phyloP scores from a whole-genome alignment of 1,140 invertebrate species.

The Atta texana region DNA sequence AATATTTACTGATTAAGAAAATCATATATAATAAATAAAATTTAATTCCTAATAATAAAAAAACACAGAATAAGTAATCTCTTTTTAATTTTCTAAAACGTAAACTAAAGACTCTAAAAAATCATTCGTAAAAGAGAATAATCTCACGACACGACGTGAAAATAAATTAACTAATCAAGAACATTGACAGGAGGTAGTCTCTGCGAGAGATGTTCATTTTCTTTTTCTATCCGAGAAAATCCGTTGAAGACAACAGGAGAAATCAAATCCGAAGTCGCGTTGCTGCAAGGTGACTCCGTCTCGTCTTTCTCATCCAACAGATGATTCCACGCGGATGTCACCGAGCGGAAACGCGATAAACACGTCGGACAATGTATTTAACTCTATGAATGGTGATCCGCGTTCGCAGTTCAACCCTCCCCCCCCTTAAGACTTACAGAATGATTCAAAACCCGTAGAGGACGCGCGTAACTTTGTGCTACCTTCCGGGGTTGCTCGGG shows the following conservation, averaged over 20 bases:
- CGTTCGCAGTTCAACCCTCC: neutral
- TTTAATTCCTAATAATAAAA: constrained; percentile 7
- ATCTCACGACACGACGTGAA: neutral
- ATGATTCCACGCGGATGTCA: constrained; percentile 55
- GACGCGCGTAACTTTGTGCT: constrained; percentile 66
- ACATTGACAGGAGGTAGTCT: constrained; percentile 5
- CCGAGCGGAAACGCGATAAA: constrained; percentile 34
- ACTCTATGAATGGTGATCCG: neutral
- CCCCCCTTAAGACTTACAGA: constrained; percentile 10
- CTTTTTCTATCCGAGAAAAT: constrained; percentile 18
- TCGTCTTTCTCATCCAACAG: constrained; percentile 42
- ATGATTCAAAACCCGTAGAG: constrained; percentile 38
- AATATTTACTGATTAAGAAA: neutral
- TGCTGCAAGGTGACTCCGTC: constrained; percentile 46
- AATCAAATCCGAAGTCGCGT: constrained; percentile 32
- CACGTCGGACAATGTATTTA: constrained; percentile 16
- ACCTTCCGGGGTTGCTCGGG: constrained; percentile 67
- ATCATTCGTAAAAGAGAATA: neutral
- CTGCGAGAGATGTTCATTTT: neutral
- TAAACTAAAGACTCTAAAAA: neutral
- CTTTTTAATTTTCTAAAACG: neutral
- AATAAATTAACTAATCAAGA: neutral
- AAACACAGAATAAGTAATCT: neutral
- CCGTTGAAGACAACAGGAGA: constrained; percentile 23
- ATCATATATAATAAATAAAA: neutral